phyloP scores from a whole-genome alignment of 1,140 invertebrate species.

The Leptinotarsa defecta region DNA sequence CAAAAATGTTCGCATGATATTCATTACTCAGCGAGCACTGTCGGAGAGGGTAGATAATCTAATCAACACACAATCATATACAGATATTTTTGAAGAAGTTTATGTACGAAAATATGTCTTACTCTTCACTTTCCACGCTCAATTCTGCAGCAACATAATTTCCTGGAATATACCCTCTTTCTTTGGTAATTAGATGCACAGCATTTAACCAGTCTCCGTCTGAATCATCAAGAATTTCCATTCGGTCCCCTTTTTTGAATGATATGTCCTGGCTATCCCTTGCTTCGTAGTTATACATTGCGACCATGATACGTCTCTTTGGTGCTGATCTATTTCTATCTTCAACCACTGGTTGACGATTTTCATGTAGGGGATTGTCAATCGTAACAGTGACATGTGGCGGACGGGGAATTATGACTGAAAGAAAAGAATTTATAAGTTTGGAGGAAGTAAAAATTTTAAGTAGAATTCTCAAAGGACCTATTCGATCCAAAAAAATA shows the following conservation, averaged over 20 bases:
- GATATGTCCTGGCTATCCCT: slow-evolving; percentile 88
- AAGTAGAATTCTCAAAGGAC: too few species aligned
- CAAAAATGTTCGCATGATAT: too few species aligned
- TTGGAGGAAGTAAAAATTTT: too few species aligned
- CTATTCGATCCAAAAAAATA: too few species aligned
- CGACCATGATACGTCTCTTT: slow-evolving; percentile 75
- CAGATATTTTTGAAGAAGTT: too few species aligned
- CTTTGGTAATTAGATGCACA: slow-evolving; percentile 79
- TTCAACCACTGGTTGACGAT: not conserved
- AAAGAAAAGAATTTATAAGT: not conserved
- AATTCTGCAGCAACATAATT: slow-evolving; percentile 93
- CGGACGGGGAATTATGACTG: not conserved
- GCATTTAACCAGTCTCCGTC: slow-evolving; percentile 95
- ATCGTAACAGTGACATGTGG: too few species aligned
- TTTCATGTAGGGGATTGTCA: too few species aligned
- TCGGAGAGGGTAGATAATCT: too few species aligned
- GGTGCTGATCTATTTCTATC: slow-evolving; percentile 27
- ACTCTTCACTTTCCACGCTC: slow-evolving; percentile 96
- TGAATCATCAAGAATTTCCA: slow-evolving; percentile 86
- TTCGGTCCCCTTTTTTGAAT: slow-evolving; percentile 88
- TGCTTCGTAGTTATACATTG: slow-evolving; percentile 89
- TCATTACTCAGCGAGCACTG: too few species aligned
- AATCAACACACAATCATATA: too few species aligned
- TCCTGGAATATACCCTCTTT: slow-evolving; percentile 88
- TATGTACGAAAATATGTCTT: slow-evolving; percentile 54